Evolutionary conservation across 1,140 invertebrate species (phyloP).

Genomic region (Tetragnatha versicolor): DNA sequence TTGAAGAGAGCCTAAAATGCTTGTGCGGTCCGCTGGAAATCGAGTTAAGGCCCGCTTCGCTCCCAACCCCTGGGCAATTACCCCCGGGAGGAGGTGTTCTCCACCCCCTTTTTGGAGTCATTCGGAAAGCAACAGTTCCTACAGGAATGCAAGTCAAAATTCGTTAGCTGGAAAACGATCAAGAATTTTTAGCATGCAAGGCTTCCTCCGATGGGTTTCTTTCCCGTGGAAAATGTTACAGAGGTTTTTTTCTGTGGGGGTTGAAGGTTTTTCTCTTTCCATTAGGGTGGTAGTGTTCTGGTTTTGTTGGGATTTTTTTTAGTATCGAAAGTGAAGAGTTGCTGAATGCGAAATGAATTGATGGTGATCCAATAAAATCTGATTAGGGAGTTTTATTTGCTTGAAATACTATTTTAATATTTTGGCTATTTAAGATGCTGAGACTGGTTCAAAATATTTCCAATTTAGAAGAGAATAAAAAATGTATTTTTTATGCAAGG

Average conservation of each 20-base stretch:
- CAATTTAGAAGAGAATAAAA: too few species aligned
- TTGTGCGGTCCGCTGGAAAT: slow-evolving; percentile 52
- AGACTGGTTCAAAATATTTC: too few species aligned
- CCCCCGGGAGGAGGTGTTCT: neutral
- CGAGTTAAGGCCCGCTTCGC: slow-evolving; percentile 33
- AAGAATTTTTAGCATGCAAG: slow-evolving; percentile 52
- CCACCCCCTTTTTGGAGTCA: neutral
- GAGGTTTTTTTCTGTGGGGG: neutral
- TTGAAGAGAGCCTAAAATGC: slow-evolving; percentile 50
- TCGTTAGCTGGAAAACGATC: slow-evolving; percentile 50
- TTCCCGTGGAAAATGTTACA: neutral
- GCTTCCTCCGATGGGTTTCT: neutral
- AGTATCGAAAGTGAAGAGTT: too few species aligned
- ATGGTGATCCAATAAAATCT: too few species aligned
- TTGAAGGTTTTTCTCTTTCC: too few species aligned
- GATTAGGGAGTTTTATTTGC: too few species aligned
- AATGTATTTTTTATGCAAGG: too few species aligned
- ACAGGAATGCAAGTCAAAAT: slow-evolving; percentile 43
- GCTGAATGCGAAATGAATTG: too few species aligned
- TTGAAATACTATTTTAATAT: too few species aligned
- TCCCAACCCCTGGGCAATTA: slow-evolving; percentile 11
- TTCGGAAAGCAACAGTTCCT: slow-evolving; percentile 39
- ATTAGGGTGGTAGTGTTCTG: too few species aligned
- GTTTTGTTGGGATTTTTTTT: too few species aligned
- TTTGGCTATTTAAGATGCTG: too few species aligned